Evolutionary conservation across 92 coral and sea anemone genomes (phyloP).

Genomic region (Isaurus tuberculatus): DNA sequence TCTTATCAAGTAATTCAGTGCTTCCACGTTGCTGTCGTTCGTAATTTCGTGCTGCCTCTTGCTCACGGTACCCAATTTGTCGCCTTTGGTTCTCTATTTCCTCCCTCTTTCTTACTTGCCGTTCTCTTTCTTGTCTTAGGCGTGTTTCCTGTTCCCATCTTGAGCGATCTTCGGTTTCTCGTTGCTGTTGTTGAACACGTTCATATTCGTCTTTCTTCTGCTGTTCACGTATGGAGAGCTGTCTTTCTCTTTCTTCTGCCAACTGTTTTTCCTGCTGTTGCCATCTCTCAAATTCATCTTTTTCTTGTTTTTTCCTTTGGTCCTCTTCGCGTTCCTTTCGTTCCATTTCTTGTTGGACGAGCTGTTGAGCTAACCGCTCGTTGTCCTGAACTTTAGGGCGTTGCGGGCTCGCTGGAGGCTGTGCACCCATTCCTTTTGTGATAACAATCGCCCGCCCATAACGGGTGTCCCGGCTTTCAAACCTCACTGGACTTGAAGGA

Average conservation of each 20-base stretch:
- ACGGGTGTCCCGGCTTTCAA: slow-evolving; percentile 77
- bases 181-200: slow-evolving; percentile 55
- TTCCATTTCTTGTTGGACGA: slow-evolving; percentile 56
- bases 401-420: slow-evolving; percentile 41
- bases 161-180: slow-evolving; percentile 74
- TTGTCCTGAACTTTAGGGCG: slow-evolving; percentile 54
- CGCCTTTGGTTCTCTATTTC: slow-evolving; percentile 55
- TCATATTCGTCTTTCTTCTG: slow-evolving; percentile 50
- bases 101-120: slow-evolving; percentile 66
- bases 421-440: slow-evolving; percentile 45
- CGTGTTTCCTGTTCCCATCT: slow-evolving; percentile 67
- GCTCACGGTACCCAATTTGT: slow-evolving; percentile 53
- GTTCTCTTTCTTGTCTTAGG: slow-evolving; percentile 61
- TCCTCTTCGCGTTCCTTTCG: slow-evolving; percentile 62
- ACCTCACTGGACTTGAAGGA: slow-evolving; percentile 79
- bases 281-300: slow-evolving; percentile 74
- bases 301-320: slow-evolving; percentile 31
- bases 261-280: slow-evolving; percentile 63
- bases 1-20: slow-evolving; percentile 75
- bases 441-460: slow-evolving; percentile 81
- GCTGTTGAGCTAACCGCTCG: slow-evolving; percentile 56
- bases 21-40: slow-evolving; percentile 60
- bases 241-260: slow-evolving; percentile 51
- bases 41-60: slow-evolving; percentile 63
- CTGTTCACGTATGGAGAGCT: slow-evolving; percentile 59